phyloP scores from a whole-genome alignment of 2,888 invertebrate genomes.

The Macaria notata region DNA sequence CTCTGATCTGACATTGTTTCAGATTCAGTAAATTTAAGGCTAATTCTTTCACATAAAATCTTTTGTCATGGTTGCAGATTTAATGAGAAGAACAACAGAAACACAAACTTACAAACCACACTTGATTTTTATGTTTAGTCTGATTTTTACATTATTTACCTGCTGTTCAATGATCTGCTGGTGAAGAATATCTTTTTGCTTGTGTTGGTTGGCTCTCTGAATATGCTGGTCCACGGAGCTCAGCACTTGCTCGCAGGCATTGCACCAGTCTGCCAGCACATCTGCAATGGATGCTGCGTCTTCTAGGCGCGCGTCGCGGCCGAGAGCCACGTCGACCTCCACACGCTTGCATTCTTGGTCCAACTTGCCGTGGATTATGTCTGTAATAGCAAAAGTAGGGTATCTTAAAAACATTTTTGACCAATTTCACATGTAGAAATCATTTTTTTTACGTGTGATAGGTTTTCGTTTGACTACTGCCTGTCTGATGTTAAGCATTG shows the following conservation, averaged over 20 bases:
- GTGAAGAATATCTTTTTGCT: constrained; percentile 89
- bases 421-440: too few species aligned
- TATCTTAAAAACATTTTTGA: neutral
- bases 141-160: constrained; percentile 67
- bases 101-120: too few species aligned
- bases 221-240: constrained; percentile 95
- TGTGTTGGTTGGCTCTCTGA: constrained; percentile 91
- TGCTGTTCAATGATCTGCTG: constrained; percentile 93
- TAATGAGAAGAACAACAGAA: too few species aligned
- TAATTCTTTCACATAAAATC: too few species aligned
- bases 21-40: too few species aligned
- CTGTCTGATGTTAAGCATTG: too few species aligned
- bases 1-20: too few species aligned
- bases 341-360: constrained; percentile 97
- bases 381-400: constrained; percentile 63
- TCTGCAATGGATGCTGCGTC: constrained; percentile 91
- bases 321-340: constrained; percentile 97
- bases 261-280: constrained; percentile 94
- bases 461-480: too few species aligned
- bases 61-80: too few species aligned
- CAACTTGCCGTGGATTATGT: constrained; percentile 97
- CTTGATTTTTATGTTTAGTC: too few species aligned
- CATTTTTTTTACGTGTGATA: too few species aligned
- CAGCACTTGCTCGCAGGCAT: constrained; percentile 92
- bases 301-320: constrained; percentile 93